Evolutionary conservation across 2,888 invertebrate species (phyloP), one percentile per base, ranked within the genome.

Genomic region (Unio delphinus): DNA sequence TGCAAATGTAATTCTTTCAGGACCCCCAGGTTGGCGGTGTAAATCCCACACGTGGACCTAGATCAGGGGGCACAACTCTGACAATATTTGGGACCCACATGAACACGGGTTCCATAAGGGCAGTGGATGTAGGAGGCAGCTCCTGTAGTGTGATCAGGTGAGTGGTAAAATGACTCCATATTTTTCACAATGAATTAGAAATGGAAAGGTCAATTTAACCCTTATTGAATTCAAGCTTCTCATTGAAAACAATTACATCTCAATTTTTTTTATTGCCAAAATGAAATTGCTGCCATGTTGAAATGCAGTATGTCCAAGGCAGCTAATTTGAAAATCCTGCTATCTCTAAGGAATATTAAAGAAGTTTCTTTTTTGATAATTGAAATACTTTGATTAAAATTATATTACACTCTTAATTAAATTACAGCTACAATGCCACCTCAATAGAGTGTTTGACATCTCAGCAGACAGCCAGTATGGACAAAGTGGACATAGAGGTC

Each of bases 61-160:
- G 95, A 83, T 96, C 97, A 74, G 99, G 99, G n/a, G 99, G 99
- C 4, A 98, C 98, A 0, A 94, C 95, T 84, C 91, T 99, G 75
- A 96, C 95, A 5, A 94, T 99, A 80, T 94, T 94, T 73, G 99
- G 99, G 11, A 94, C 95, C 86, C 95, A 96, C 91, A 92, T 99
- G 70, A 96, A 98, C 87, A 95, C 97, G 83, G 98, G 98, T 34
- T 96, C 96, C 68, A 93, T 93, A 80, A 94, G 96, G 72, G 93
- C 93, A 20, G 96, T 97, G 1, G 95, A 94, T 89, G 95, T 98
- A 76, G 96, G 80, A 23, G 84, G 84, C 17, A 81, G 79, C 65
- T 75, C 79, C 26, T 86, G 85, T 78, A 64, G 76, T 30, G 79
- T 85, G 15, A 68, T 76, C 20, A 80, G 77, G 86, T 86, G 72